Evolutionary conservation across 2,113 vertebrate genomes (phyloP).

Genomic region (Corynorhinus townsendii): DNA sequence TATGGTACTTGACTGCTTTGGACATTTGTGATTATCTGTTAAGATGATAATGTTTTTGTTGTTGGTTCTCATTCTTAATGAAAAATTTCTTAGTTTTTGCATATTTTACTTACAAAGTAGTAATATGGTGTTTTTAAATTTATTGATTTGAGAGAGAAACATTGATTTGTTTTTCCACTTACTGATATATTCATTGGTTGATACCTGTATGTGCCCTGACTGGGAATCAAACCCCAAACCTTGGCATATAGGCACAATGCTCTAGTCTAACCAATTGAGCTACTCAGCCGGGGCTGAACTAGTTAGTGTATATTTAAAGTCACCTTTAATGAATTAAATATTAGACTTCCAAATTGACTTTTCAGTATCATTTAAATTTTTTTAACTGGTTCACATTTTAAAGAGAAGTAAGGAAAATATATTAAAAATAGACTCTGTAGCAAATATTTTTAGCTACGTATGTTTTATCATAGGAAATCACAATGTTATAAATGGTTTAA

Average conservation of each 20-base stretch:
- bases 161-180: background rate
- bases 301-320: background rate
- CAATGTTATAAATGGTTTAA: background rate
- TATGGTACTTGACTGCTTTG: background rate
- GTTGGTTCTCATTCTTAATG: conserved; percentile 19
- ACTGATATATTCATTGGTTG: background rate
- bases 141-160: background rate
- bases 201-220: background rate
- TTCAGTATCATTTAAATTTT: background rate
- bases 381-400: conserved; percentile 22
- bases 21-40: background rate
- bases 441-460: background rate
- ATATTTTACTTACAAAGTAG: background rate
- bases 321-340: background rate
- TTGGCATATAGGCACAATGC: background rate
- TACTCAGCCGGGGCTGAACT: background rate
- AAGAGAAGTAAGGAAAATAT: background rate
- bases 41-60: background rate
- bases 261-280: background rate
- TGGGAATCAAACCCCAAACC: background rate
- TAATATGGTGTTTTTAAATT: background rate
- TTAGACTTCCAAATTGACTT: background rate
- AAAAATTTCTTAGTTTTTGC: background rate
- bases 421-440: background rate
- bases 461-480: background rate